Percentiles rank a stretch among this genome's conserved stretches.
Conservation (phyloP, 2,113 vertebrate genomes). For the Brachypteracias leptosomus region DNA sequence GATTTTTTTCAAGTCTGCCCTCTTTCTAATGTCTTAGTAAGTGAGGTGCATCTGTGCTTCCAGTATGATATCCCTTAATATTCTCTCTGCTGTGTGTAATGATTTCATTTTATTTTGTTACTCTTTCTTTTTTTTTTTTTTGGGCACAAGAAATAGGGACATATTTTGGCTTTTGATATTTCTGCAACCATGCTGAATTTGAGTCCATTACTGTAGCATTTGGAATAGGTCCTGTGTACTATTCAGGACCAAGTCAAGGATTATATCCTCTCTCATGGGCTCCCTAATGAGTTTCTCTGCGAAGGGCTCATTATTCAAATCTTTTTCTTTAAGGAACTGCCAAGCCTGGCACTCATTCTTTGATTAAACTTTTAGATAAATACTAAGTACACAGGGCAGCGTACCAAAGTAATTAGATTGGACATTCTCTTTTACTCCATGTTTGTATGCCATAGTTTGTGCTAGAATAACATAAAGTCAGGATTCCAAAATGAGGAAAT, state of each 20-base stretch:
- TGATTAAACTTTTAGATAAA: constrained; percentile 18
- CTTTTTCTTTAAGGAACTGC: neutral
- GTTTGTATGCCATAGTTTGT: neutral
- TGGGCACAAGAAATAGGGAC: neutral
- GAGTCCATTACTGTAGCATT: neutral
- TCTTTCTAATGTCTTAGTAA: neutral
- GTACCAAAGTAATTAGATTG: neutral
- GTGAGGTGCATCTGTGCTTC: neutral
- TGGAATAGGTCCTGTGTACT: neutral
- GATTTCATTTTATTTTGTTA: neutral
- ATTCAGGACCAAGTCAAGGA: neutral
- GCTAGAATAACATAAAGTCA: neutral
- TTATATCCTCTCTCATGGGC: neutral
- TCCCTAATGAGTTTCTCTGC: neutral
- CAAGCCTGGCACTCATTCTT: constrained; percentile 6
- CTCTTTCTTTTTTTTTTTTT: neutral
- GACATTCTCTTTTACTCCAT: neutral
- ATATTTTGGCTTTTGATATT: neutral
- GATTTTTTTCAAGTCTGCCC: neutral
- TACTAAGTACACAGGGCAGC: neutral
- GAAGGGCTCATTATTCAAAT: constrained; percentile 10
- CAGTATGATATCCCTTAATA: neutral
- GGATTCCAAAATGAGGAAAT: neutral
- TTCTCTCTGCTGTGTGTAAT: neutral
- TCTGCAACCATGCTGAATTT: neutral